Evolutionary conservation across 2,888 invertebrate species (phyloP), one percentile per base, ranked within the genome.

Genomic region (Lithodes maja): DNA sequence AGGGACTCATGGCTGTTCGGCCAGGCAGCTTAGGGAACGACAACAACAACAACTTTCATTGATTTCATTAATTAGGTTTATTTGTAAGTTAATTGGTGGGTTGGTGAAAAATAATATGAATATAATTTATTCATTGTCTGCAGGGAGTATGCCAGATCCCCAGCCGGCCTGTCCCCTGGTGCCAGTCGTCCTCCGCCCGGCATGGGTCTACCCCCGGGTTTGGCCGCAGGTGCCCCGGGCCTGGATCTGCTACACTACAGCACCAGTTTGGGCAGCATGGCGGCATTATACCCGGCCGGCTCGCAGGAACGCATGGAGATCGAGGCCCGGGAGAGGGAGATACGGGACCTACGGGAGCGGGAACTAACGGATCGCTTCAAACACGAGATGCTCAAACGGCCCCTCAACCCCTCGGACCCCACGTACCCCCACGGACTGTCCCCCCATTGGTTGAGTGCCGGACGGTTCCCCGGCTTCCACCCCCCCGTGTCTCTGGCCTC

Each of bases 101-200:
- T 33, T 33, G 33, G 33, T 33, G 33, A 33, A 33, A 33, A 33
- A 33, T 33, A 33, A 33, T 33, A 33, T 33, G 33, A 33, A 33
- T 33, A 33, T 33, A 33, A 33, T 33, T 33, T 33, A 12, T 75
- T 75, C 49, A 80, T 79, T 88, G 33, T 82, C 33, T 0, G 69
- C 92, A 94, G 93, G 96, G 99, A 99, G 93, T 98, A 98, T 93
- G 98, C 98, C 5, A 95, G 98, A 92, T 98, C 99, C 0, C 98
- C 98, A 93, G 97, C 97, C 82, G 97, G 97, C 9, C 98, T 95
- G 92, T 98, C 95, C 95, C 98, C 95, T 1, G 95, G 95, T 89
- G 92, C 93, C 33, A 90, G 92, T 90, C 93, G 94, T 93, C 93
- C 93, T 75, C 93, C 93, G 74, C 90, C 92, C 92, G 69, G 92